phyloP scores from a whole-genome alignment of 2,797 vertebrate species.

The Dallia pectoralis region DNA sequence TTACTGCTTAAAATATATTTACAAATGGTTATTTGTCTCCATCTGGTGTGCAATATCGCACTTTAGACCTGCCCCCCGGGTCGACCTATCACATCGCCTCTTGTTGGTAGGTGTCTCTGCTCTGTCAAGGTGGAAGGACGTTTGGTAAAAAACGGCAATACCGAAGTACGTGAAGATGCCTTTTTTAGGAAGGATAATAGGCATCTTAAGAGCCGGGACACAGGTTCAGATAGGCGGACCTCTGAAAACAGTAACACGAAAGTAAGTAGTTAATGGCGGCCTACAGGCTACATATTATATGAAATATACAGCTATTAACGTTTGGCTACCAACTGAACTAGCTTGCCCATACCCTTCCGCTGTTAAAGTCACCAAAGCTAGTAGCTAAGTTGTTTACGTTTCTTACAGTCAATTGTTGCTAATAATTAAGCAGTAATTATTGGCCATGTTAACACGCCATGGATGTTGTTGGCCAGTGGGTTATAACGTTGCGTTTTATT shows the following conservation, averaged over 20 bases:
- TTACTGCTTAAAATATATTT: background rate
- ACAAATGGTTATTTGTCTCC: background rate
- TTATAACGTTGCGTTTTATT: no score
- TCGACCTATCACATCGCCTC: slow-evolving; percentile 55
- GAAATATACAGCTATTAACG: no score
- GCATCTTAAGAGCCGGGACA: slow-evolving; percentile 59
- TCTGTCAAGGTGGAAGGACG: slow-evolving; percentile 65
- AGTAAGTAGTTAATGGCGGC: slow-evolving; percentile 56
- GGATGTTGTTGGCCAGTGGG: no score
- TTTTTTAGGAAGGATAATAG: slow-evolving; percentile 64
- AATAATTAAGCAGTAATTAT: background rate
- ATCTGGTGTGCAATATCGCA: background rate
- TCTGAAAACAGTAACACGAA: slow-evolving; percentile 56
- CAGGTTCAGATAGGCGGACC: slow-evolving; percentile 57
- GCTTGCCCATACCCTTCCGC: no score
- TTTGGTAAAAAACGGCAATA: slow-evolving; percentile 22
- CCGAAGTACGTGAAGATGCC: slow-evolving; percentile 60
- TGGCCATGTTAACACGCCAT: background rate
- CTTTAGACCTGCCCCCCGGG: background rate
- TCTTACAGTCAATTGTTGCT: background rate
- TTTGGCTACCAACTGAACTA: no score
- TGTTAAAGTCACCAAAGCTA: background rate
- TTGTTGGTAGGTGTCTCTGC: slow-evolving; percentile 53
- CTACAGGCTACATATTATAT: no score
- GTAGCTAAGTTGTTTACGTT: background rate